phyloP scores from a whole-genome alignment of 2,888 invertebrate genomes.

The Brassicogethes aeneus region DNA sequence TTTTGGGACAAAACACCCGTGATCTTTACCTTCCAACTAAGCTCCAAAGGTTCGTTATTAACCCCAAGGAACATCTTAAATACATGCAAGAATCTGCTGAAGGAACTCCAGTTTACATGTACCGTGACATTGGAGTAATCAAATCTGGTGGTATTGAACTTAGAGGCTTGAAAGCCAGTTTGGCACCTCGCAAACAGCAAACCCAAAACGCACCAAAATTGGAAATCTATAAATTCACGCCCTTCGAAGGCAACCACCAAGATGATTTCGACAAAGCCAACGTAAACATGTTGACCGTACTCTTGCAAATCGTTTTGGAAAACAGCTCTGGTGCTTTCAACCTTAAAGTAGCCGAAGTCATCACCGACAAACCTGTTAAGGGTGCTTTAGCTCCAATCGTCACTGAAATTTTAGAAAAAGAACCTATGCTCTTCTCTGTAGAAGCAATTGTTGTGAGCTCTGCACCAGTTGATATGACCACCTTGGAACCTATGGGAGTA shows the following conservation, averaged over 20 bases:
- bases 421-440: slow-evolving; percentile 59
- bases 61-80: slow-evolving; percentile 61
- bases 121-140: slow-evolving; percentile 61
- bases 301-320: slow-evolving; percentile 69
- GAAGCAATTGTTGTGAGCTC: slow-evolving; percentile 40
- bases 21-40: slow-evolving; percentile 86
- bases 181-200: slow-evolving; percentile 78
- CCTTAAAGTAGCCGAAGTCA: slow-evolving; percentile 65
- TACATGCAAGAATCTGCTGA: slow-evolving; percentile 36
- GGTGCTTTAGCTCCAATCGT: slow-evolving; percentile 53
- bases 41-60: slow-evolving; percentile 69
- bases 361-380: slow-evolving; percentile 54
- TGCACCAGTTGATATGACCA: slow-evolving; percentile 46
- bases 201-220: slow-evolving; percentile 70
- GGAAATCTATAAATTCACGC: slow-evolving; percentile 76
- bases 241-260: slow-evolving; percentile 56
- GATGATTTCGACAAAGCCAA: slow-evolving; percentile 54
- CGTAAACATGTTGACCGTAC: slow-evolving; percentile 55
- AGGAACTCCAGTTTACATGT: slow-evolving; percentile 63
- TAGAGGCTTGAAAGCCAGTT: slow-evolving; percentile 80
- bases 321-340: slow-evolving; percentile 60
- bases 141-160: slow-evolving; percentile 81
- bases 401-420: slow-evolving; percentile 56
- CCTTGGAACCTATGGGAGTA: slow-evolving; percentile 52
- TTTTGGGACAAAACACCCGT: slow-evolving; percentile 66